Conservation (phyloP, 2,113 vertebrate genomes). For the Plecturocebus donacophilus region DNA sequence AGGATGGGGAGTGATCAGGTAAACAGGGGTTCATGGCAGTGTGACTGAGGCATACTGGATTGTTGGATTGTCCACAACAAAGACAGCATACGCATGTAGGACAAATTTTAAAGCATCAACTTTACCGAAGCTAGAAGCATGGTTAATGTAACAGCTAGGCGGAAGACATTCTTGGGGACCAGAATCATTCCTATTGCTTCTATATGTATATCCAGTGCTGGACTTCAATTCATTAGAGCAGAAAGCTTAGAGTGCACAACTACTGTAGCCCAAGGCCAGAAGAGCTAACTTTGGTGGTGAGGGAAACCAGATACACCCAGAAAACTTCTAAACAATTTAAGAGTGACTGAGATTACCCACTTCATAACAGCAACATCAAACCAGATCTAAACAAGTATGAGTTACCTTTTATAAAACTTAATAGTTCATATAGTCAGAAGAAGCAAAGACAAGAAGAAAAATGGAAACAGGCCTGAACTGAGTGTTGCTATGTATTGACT, state of each 20-base stretch:
- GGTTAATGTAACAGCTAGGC: neutral
- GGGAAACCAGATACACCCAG: neutral
- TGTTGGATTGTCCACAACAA: neutral
- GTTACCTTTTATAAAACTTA: neutral
- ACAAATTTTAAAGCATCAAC: neutral
- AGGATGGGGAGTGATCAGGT: neutral
- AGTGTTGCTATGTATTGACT: neutral
- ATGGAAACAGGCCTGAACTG: fast-evolving
- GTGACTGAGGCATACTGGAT: neutral
- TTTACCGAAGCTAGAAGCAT: too few relatives aligned
- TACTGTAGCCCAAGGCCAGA: neutral
- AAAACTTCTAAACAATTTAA: neutral
- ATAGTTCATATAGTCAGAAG: neutral
- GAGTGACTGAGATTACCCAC: neutral
- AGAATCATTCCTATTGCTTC: neutral
- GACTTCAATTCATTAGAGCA: neutral
- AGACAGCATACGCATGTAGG: neutral
- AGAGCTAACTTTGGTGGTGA: neutral
- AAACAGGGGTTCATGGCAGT: neutral
- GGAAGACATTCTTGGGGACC: neutral
- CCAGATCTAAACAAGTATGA: neutral
- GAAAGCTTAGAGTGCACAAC: neutral
- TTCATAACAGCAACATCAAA: neutral
- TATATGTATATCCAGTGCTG: fast-evolving
- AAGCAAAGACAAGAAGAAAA: neutral